Evolutionary conservation across 2,888 invertebrate species (phyloP), one percentile per base, ranked within the genome.

Genomic region (Pyrrhia umbra): DNA sequence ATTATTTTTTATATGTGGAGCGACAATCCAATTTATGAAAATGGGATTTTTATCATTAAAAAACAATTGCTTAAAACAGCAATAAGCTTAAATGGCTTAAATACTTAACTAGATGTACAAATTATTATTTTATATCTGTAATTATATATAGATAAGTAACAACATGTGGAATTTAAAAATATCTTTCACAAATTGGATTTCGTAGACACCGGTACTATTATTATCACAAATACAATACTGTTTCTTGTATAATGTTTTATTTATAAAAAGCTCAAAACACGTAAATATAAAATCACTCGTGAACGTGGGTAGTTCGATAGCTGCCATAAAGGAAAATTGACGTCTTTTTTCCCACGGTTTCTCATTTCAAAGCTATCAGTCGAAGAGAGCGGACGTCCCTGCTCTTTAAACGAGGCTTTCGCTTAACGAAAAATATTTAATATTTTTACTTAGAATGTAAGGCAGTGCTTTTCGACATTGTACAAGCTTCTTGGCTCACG

Each of bases 221-320:
- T 77, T 84, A 85, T 85, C 85, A 85, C 84, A 85, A 84, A 82
- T 80, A 82, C 82, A 85, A 85, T 85, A 85, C 85, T 85, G 85
- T 84, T 84, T 77, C 58, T 72, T 80, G 71, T 85, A 81, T 81
- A 85, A 79, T 73, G 81, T 83, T 82, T 81, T 81, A 81, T 87
- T 88, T 92, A 91, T 90, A 92, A 92, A 92, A 93, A 93, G 92
- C 93, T 92, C 90, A 89, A 87, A 87, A 90, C 87, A 86, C 85
- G 88, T 80, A 78, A 79, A 71, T 80, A 79, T 76, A 77, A 80
- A 88, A 87, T 84, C 81, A 83, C 85, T 86, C 83, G 79, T 76
- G 75, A 77, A 80, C 80, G 82, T 84, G 84, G 85, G 82, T 86
- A 86, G 80, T 82, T 81, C 75, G 81, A 83, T 87, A 86, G 87